Evolutionary conservation across 1,140 invertebrate species (phyloP).

Genomic region (Dinothrombium tinctorium): DNA sequence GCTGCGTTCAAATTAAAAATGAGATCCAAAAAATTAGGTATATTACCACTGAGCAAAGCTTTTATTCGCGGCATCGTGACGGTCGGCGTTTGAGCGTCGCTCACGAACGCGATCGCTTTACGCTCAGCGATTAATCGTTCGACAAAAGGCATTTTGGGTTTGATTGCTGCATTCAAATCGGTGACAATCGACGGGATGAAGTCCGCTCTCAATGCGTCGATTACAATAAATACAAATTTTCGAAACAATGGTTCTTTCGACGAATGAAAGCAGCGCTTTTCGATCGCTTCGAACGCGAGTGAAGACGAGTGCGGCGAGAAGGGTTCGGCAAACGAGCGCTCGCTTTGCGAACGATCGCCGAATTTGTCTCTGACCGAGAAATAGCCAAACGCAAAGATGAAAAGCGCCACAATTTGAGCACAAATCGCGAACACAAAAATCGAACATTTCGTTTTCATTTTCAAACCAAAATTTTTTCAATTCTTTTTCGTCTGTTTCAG

Average conservation of each 20-base stretch:
- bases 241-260: slow-evolving; percentile 17
- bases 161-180: slow-evolving; percentile 15
- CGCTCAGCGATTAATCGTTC: slow-evolving; percentile 15
- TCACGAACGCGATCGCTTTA: slow-evolving; percentile 35
- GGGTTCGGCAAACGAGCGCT: no score
- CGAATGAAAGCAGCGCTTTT: not conserved
- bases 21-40: slow-evolving; percentile 75
- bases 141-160: slow-evolving; percentile 24
- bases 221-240: slow-evolving; percentile 52
- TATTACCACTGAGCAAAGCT: slow-evolving; percentile 57
- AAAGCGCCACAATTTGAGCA: no score
- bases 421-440: no score
- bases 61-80: slow-evolving; percentile 88
- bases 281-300: no score
- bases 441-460: no score
- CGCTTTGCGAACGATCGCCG: no score
- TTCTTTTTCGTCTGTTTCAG: no score
- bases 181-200: slow-evolving; percentile 39
- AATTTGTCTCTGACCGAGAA: no score
- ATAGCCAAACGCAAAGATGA: no score
- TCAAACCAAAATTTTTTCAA: no score
- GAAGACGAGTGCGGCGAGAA: no score
- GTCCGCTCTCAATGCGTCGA: slow-evolving; percentile 72
- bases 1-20: slow-evolving; percentile 51
- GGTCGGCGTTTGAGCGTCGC: slow-evolving; percentile 55